Conservation (phyloP, 2,797 vertebrate genomes). For the Microtus obscurus region DNA sequence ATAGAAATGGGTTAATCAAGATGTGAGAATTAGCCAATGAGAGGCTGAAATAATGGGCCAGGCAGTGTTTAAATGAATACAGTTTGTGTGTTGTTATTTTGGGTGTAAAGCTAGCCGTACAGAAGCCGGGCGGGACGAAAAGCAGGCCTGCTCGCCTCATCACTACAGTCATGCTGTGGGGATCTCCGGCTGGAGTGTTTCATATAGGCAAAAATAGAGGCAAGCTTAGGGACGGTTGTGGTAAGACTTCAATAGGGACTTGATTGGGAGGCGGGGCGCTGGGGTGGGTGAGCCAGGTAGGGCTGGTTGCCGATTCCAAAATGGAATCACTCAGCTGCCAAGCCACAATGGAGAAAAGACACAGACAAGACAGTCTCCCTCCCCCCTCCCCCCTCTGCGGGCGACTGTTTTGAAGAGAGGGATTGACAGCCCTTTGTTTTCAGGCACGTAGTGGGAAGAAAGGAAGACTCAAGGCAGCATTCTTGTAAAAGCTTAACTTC, state of each 20-base stretch:
- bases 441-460: constrained; percentile 62
- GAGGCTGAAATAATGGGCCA: no score
- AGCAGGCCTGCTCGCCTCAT: no score
- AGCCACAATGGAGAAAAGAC: constrained; percentile 73
- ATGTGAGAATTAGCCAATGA: no score
- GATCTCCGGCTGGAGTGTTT: not conserved
- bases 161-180: not conserved
- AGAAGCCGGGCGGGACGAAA: no score
- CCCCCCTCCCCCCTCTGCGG: constrained; percentile 31
- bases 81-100: no score
- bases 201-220: not conserved
- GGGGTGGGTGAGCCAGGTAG: not conserved
- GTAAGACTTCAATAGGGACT: not conserved
- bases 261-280: not conserved
- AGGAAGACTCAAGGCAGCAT: constrained; percentile 67
- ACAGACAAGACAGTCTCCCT: constrained; percentile 66
- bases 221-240: fast-evolving
- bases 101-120: no score
- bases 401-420: constrained; percentile 67
- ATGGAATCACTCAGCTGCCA: constrained; percentile 73
- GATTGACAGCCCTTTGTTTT: constrained; percentile 82
- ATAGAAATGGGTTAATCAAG: no score
- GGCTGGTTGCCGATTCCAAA: constrained; percentile 3
- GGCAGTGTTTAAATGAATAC: no score
- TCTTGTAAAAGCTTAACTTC: constrained; percentile 79